Conservation (phyloP, 2,888 invertebrate genomes). For the Balanococcus diminutus region DNA sequence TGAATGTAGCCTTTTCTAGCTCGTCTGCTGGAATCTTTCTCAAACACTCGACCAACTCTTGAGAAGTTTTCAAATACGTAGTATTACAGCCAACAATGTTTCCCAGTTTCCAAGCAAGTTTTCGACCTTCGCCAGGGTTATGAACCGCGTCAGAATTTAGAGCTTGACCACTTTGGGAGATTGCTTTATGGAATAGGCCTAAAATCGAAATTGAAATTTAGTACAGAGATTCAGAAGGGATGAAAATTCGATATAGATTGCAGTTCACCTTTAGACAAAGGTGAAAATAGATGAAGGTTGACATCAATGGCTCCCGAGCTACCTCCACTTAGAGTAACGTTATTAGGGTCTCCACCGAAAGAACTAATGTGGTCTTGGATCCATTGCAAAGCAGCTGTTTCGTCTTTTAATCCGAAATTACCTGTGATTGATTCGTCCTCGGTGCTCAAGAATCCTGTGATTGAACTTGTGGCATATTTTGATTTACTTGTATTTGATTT, state of each 20-base stretch:
- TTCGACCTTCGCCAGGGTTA: not conserved
- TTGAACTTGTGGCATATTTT: not conserved
- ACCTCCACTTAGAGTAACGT: constrained; percentile 6
- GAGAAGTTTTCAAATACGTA: not conserved
- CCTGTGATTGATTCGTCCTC: constrained; percentile 15
- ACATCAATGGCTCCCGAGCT: constrained; percentile 33
- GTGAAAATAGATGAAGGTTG: constrained; percentile 4
- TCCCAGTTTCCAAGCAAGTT: constrained; percentile 22
- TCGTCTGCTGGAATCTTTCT: not conserved
- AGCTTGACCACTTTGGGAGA: constrained; percentile 46
- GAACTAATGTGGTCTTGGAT: not conserved
- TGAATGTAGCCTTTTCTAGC: not conserved
- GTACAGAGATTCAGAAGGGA: not conserved
- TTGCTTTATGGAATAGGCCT: constrained; percentile 55
- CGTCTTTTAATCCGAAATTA: constrained; percentile 45
- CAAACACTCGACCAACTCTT: not conserved
- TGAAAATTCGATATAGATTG: not conserved
- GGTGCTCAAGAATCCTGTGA: constrained; percentile 20
- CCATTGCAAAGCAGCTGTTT: constrained; percentile 10
- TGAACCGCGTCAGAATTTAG: constrained; percentile 30
- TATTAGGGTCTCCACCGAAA: constrained; percentile 34
- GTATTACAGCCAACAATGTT: constrained; percentile 26
- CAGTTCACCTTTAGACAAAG: not conserved
- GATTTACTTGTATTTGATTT: no score
- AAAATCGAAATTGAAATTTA: not conserved